Evolutionary conservation across 2,888 invertebrate species (phyloP), one percentile per base, ranked within the genome.

Genomic region (Peribatodes rhomboidaria): DNA sequence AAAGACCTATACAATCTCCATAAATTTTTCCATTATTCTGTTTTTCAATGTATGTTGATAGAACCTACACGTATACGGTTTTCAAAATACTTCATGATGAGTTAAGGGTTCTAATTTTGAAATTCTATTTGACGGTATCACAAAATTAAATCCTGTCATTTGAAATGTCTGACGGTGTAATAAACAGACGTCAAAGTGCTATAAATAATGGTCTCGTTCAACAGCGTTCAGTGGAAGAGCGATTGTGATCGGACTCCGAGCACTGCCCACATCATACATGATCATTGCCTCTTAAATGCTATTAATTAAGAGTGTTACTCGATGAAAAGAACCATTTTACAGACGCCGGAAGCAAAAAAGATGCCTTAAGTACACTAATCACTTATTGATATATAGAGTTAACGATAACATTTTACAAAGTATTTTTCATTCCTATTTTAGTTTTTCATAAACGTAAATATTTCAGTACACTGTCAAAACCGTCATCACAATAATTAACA

Each of bases 241-340:
- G 81, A 82, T 82, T 68, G 82, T 72, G 78, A 82, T 82, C 82
- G 59, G 81, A 79, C 66, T 67, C 75, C 65, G 62, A 74, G 70
- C 66, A 73, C 68, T 73, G 72, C 71, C 70, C 68, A 71, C 69
- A 67, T 63, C 65, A 70, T 70, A 63, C 70, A 56, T 62, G 70
- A 71, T 73, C 73, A 60, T 58, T 61, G 64, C 67, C 70, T 68
- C 59, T 58, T 54, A 59, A 64, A 64, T 64, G 54, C 18, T 54
- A 47, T 58, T 59, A 53, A 64, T 64, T 63, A 52, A 44, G 13
- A 16, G 18, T 52, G 56, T 44, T 37, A 46, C 39, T 22, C 16
- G 61, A 49, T 49, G 47, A 60, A 60, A 22, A 27, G 61, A 55
- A 42, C 55, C 55, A 47, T 35, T 61, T 49, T 16, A 39, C 42